Conservation (phyloP, 2,888 invertebrate genomes). For the Phyto melanocephala region DNA sequence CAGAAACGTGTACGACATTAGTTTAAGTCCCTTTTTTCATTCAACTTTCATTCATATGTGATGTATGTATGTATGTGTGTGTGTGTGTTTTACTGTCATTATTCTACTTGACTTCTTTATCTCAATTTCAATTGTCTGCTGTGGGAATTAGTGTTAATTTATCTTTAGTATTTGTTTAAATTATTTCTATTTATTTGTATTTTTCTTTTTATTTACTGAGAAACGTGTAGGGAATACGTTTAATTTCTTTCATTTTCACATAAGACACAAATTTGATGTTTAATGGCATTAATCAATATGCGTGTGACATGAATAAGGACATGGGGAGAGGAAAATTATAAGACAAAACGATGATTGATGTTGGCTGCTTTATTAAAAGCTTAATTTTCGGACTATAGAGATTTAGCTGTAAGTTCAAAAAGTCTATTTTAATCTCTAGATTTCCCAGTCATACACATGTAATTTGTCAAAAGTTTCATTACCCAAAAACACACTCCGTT, state of each 20-base stretch:
- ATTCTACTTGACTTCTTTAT: slow-evolving; percentile 38
- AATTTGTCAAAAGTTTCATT: no score
- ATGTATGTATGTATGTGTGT: neutral
- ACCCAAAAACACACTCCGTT: no score
- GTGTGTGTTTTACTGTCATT: slow-evolving; percentile 16
- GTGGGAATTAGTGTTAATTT: slow-evolving; percentile 61
- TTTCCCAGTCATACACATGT: no score
- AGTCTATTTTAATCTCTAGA: no score
- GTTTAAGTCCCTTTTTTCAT: slow-evolving; percentile 8
- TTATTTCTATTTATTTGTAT: slow-evolving; percentile 30
- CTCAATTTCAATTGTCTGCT: slow-evolving; percentile 54
- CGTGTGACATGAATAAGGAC: neutral
- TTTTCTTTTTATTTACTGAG: neutral
- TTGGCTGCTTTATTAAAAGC: neutral
- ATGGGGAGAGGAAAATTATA: neutral
- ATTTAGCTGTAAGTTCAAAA: no score
- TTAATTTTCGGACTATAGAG: no score
- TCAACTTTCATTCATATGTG: slow-evolving; percentile 50
- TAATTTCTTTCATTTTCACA: neutral
- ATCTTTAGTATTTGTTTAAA: slow-evolving; percentile 59
- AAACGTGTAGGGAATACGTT: slow-evolving; percentile 40
- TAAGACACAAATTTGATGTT: neutral
- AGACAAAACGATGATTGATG: slow-evolving; percentile 5
- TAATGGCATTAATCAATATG: slow-evolving; percentile 11
- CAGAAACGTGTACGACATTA: slow-evolving; percentile 58